phyloP scores from a whole-genome alignment of 2,797 vertebrate species.

The Scomberomorus guttatus region DNA sequence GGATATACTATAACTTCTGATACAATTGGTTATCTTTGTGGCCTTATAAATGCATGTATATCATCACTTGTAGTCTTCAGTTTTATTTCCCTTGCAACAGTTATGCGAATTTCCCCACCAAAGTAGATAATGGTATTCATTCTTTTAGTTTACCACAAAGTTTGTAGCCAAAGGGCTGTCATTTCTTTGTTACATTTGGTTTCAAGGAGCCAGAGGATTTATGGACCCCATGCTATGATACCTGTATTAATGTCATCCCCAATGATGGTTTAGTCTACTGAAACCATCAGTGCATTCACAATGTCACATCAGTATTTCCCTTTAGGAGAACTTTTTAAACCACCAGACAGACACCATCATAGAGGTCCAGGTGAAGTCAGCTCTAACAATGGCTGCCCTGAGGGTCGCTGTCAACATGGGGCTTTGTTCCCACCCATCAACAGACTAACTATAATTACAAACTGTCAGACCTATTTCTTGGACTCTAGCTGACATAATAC shows the following conservation, averaged over 20 bases:
- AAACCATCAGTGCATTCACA: slow-evolving; percentile 34
- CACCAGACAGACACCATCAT: slow-evolving; percentile 33
- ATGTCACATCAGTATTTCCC: slow-evolving; percentile 58
- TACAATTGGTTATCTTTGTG: not conserved
- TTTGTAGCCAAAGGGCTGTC: not conserved
- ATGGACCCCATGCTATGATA: not conserved
- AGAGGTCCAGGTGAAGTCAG: slow-evolving; percentile 51
- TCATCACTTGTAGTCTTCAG: not conserved
- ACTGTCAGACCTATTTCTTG: slow-evolving; percentile 39
- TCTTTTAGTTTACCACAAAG: not conserved
- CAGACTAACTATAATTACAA: slow-evolving; percentile 47
- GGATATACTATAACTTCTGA: not conserved
- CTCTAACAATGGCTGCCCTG: slow-evolving; percentile 63
- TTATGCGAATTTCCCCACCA: not conserved
- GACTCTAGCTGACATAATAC: slow-evolving; percentile 35
- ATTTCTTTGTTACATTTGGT: slow-evolving; percentile 27
- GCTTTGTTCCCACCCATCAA: slow-evolving; percentile 53
- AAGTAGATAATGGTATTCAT: not conserved
- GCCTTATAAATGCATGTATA: not conserved
- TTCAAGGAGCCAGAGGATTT: slow-evolving; percentile 25
- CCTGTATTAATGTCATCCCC: slow-evolving; percentile 57
- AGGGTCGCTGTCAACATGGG: slow-evolving; percentile 50
- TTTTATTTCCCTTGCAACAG: not conserved
- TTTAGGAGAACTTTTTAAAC: slow-evolving; percentile 40
- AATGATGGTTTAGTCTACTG: slow-evolving; percentile 36